phyloP scores from a whole-genome alignment of 2,797 vertebrate species.

The Myripristis jacobus region DNA sequence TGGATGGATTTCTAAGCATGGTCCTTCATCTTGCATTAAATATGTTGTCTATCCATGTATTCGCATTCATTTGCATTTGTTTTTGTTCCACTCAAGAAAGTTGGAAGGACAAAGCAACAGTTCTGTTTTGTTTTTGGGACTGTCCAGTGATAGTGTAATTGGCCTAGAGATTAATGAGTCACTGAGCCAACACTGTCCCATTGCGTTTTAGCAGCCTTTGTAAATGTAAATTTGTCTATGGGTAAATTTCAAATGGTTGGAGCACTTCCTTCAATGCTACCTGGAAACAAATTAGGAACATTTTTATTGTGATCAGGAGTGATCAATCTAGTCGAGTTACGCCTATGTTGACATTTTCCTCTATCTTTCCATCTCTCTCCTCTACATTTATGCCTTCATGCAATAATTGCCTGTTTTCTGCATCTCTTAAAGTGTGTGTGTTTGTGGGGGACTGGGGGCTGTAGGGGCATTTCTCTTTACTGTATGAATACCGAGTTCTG shows the following conservation, averaged over 20 bases:
- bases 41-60: no score
- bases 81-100: background rate
- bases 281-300: background rate
- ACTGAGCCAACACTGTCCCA: background rate
- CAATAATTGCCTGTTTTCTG: background rate
- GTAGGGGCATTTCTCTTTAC: slow-evolving; percentile 28
- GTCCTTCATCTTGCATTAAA: no score
- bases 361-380: background rate
- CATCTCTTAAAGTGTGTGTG: slow-evolving; percentile 4
- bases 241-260: background rate
- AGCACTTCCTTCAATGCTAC: background rate
- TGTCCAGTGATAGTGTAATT: background rate
- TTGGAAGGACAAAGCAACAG: background rate
- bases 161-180: background rate
- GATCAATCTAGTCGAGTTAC: background rate
- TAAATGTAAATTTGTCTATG: background rate
- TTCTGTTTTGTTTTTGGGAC: no score
- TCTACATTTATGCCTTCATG: background rate
- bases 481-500: slow-evolving; percentile 50
- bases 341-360: background rate
- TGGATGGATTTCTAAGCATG: no score
- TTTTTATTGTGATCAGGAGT: background rate
- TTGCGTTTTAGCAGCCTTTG: background rate
- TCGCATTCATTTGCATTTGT: no score
- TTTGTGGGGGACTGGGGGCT: slow-evolving; percentile 1